Evolutionary conservation across 1,140 invertebrate species (phyloP), one percentile per base, ranked within the genome.

Genomic region (Agrilus planipennis): DNA sequence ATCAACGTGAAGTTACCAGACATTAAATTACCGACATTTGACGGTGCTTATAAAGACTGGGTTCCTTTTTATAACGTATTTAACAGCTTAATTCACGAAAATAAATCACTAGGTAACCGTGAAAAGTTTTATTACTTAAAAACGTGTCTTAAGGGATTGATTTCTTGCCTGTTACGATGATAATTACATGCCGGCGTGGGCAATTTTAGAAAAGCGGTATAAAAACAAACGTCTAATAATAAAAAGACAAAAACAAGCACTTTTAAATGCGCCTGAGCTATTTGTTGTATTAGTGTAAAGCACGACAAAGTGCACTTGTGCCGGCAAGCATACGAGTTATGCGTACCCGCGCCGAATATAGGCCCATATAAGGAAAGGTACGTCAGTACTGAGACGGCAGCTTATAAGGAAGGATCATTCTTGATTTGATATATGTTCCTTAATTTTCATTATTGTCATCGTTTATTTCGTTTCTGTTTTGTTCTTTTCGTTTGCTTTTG

Each of bases 91-190:
- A 28, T 39, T 14, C 37, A 39, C 20, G 15, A 39, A 19, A 40
- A 19, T 19, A 31, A 30, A 15, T 30, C 25, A 10, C 11, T 30
- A 15, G 30, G n/a, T n/a, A n/a, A n/a, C n/a, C n/a, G 29, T 31
- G 25, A 40, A 31, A 40, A 40, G 30, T 40, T 40, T 31, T 16
- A 40, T 30, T 40, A 40, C 30, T 31, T 40, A 31, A 40, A 31
- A 31, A 30, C 38, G 30, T 40, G 25, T 40, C 28, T 40, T 11
- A 30, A 30, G 19, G 38, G 6, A 15, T 40, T 15, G 23, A 28
- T 7, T 40, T 27, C 11, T 10, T 40, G 9, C 4, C 11, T 5
- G 17, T 40, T 3, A 23, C 5, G 6, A 9, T 30, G 27, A 4
- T 6, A 40, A 40, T 40, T 40, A 40, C 22, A n/a, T 6, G 9